Evolutionary conservation across 2,888 invertebrate species (phyloP).

Genomic region (Patella pellucida): DNA sequence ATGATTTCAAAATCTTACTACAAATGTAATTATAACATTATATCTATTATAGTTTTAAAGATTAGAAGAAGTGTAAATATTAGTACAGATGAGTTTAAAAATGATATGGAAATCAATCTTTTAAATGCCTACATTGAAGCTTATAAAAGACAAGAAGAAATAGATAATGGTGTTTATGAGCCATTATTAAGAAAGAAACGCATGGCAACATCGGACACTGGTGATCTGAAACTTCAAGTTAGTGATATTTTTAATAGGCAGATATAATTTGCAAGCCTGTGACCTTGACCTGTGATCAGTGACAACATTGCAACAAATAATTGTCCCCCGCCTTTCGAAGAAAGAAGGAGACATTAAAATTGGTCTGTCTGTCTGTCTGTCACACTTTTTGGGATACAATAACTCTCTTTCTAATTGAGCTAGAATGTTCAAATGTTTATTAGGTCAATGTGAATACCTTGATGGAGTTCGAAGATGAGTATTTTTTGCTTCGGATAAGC

Average conservation of each 20-base stretch:
- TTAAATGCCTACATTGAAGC: conserved; percentile 43
- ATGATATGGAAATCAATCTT: conserved; percentile 40
- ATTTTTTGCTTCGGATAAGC: too few relatives aligned
- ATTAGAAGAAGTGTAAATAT: conserved; percentile 34
- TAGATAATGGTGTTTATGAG: conserved; percentile 38
- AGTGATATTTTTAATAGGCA: conserved; percentile 16
- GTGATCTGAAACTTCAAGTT: conserved; percentile 45
- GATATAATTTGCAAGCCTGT: too few relatives aligned
- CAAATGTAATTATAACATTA: not conserved
- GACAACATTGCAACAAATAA: too few relatives aligned
- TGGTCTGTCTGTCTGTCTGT: too few relatives aligned
- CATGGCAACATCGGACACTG: conserved; percentile 31
- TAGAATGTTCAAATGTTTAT: too few relatives aligned
- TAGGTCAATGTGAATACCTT: too few relatives aligned
- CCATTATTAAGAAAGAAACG: conserved; percentile 39
- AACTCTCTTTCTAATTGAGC: too few relatives aligned
- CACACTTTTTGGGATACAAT: too few relatives aligned
- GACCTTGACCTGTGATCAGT: too few relatives aligned
- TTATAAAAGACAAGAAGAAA: conserved; percentile 38
- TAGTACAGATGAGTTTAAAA: conserved; percentile 33
- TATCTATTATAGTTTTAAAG: conserved; percentile 30
- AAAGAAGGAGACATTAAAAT: too few relatives aligned
- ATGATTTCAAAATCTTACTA: not conserved
- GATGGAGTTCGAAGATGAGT: too few relatives aligned
- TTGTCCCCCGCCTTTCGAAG: too few relatives aligned